Conservation (phyloP, 92 coral and sea anemone genomes). For the Palythoa grandiflora region DNA sequence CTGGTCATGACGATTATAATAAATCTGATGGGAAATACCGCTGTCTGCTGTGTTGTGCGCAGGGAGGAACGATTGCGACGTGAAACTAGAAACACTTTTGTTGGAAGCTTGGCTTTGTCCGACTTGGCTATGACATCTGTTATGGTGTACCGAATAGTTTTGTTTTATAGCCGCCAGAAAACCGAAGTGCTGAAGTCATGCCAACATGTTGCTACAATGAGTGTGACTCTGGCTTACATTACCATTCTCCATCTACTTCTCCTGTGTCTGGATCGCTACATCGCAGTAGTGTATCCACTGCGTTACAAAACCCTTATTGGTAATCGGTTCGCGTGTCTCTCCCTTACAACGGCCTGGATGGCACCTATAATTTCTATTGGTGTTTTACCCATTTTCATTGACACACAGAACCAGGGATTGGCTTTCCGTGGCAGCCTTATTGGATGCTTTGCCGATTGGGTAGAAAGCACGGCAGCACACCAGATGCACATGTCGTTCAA, state of each 20-base stretch:
- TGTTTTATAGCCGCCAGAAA: not conserved
- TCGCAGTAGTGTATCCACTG: constrained; percentile 53
- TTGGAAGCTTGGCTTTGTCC: constrained; percentile 38
- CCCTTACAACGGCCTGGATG: constrained; percentile 45
- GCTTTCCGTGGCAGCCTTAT: constrained; percentile 31
- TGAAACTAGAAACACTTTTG: constrained; percentile 19
- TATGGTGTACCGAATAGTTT: constrained; percentile 14
- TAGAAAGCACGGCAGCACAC: not conserved
- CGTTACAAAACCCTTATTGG: constrained; percentile 34
- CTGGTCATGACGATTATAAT: not conserved
- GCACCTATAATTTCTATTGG: constrained; percentile 44
- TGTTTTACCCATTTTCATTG: constrained; percentile 35
- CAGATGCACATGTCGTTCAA: constrained; percentile 45
- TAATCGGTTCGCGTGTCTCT: not conserved
- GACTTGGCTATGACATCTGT: not conserved
- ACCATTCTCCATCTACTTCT: constrained; percentile 44
- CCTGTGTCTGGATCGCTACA: constrained; percentile 61
- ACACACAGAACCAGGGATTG: constrained; percentile 17
- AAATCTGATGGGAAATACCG: not conserved
- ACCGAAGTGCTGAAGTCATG: constrained; percentile 4
- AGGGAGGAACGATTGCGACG: not conserved
- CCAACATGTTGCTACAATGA: constrained; percentile 5
- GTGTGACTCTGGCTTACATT: constrained; percentile 22
- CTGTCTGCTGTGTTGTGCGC: constrained; percentile 4
- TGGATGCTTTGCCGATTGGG: constrained; percentile 26